Evolutionary conservation across 1,140 invertebrate species (phyloP).

Genomic region (Formica exsecta): DNA sequence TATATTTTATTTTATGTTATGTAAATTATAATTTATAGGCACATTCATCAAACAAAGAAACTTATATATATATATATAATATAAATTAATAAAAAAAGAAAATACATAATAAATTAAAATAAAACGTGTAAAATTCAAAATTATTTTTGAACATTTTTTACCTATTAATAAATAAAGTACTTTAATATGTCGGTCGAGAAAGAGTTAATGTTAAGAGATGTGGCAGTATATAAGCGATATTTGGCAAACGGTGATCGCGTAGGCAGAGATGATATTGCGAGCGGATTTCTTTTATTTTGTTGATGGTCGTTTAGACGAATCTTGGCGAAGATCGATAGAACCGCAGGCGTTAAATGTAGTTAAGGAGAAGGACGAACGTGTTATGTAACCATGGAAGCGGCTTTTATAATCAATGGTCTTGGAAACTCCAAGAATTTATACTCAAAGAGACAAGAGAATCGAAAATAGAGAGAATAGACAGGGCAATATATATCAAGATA

Average conservation of each 20-base stretch:
- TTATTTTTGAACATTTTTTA: background rate
- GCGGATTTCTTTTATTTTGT: slow-evolving; percentile 10
- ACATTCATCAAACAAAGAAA: too few species aligned
- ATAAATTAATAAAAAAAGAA: slow-evolving; percentile 1
- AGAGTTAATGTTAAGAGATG: background rate
- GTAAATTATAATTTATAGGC: background rate
- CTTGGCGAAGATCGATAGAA: slow-evolving; percentile 24
- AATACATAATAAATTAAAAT: background rate
- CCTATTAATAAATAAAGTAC: background rate
- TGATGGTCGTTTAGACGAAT: background rate
- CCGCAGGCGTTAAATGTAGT: background rate
- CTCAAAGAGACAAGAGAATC: background rate
- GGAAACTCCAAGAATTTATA: background rate
- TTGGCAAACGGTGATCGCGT: background rate
- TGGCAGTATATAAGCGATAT: background rate
- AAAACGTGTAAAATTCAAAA: background rate
- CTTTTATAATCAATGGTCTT: background rate
- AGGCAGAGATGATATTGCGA: background rate
- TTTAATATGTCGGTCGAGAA: background rate
- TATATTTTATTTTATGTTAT: background rate
- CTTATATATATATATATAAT: background rate
- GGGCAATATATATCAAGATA: background rate
- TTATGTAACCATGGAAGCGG: background rate
- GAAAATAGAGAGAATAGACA: background rate
- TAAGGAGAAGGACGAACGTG: background rate